Percentiles rank a stretch among this genome's conserved stretches.
Conservation (phyloP, 2,113 vertebrate species). For the Pluvianellus socialis region DNA sequence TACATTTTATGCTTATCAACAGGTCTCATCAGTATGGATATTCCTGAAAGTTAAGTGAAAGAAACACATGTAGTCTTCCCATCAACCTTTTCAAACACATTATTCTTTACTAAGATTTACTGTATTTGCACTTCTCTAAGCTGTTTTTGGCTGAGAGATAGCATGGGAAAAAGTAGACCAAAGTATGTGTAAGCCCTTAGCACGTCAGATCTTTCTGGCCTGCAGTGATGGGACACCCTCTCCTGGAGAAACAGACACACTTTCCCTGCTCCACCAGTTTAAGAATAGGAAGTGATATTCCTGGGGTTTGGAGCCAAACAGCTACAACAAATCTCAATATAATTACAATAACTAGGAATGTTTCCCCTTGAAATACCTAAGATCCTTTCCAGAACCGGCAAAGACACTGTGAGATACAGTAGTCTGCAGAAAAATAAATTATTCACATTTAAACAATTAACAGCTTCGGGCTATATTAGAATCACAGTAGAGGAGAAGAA, state of each 20-base stretch:
- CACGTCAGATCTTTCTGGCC: rapidly evolving
- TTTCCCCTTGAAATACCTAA: not conserved
- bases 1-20: not conserved
- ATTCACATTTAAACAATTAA: not conserved
- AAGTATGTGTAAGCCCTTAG: not conserved
- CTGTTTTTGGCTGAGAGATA: not conserved
- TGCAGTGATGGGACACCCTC: not conserved
- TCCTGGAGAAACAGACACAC: not conserved
- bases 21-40: not conserved
- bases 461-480: not conserved
- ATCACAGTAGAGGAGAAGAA: not conserved
- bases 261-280: not conserved
- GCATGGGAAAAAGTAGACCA: not conserved
- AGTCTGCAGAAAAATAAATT: not conserved
- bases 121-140: not conserved
- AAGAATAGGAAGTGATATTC: not conserved
- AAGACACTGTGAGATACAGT: not conserved
- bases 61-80: not conserved
- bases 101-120: not conserved
- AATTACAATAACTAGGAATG: not conserved
- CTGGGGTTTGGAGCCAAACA: not conserved
- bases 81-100: not conserved
- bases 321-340: not conserved
- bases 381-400: not conserved
- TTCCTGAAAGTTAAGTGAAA: not conserved